Base-by-base conservation (phyloP, 2,888 invertebrate genomes). In the Drosophila recens region DNA sequence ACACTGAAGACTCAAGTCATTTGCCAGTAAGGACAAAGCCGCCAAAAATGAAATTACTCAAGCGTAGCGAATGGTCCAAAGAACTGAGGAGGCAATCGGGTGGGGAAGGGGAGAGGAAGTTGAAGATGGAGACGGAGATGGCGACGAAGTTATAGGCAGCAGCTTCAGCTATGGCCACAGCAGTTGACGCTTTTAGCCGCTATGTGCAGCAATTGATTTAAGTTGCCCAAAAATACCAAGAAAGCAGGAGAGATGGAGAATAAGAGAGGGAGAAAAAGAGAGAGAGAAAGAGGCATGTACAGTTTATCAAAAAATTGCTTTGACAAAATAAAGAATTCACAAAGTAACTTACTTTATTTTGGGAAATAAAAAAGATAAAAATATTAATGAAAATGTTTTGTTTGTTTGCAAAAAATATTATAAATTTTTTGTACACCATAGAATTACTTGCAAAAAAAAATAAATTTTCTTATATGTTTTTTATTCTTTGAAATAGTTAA, bases 191-290 rank as follows among this genome's bases (percentile, higher is more conserved):
- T 75, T 72, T 62, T 82, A 72, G 75, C 72, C 72, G 68, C 68
- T 65, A 67, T 66, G 51, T 71, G 81, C 77, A 59, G 71, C 87
- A 90, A 90, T 90, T 90, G 90, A 90, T 90, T 90, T 90, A 89
- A 90, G 87, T 87, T 90, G 63, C 81, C 70, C 68, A 70, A 71
- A 77, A 83, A 66, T 46, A 70, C 70, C 48, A 49, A 70, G 64
- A 48, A 61, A 59, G n/a, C 49, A 46, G 45, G 57, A 6, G 42
- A 42, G n/a, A 11, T 17, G 15, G 15, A 15, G 20, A 20, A 4
- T 4, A 13, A 4, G 48, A 49, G 8, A 13, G 33, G 13, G 15
- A 15, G 15, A 34, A 8, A 8, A 3, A 42, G 13, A 13, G 13
- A 27, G 30, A 30, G 8, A 46, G 27, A 8, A 9, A 13, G 30